Evolutionary conservation across 2,888 invertebrate genomes (phyloP).

Genomic region (Drosophila phalerata): DNA sequence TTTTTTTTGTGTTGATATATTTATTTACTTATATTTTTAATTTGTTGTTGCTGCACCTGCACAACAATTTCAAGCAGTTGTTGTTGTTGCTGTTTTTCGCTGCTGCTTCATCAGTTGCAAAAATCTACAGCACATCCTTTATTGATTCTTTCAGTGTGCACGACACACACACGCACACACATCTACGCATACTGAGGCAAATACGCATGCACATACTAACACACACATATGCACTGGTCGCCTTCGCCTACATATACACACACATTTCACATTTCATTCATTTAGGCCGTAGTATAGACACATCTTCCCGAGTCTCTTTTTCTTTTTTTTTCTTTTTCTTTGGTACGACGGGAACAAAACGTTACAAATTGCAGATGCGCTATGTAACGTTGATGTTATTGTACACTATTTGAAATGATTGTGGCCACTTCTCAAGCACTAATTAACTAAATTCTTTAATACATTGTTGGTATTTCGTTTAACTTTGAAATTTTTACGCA

Average conservation of each 20-base stretch:
- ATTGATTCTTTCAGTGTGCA: slow-evolving; percentile 81
- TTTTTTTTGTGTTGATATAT: slow-evolving; percentile 5
- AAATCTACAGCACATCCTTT: slow-evolving; percentile 80
- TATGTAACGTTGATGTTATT: slow-evolving; percentile 11
- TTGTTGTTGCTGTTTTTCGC: slow-evolving; percentile 31
- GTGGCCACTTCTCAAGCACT: slow-evolving; percentile 47
- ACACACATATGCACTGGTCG: slow-evolving; percentile 37
- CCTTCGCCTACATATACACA: slow-evolving; percentile 51
- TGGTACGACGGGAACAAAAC: slow-evolving; percentile 6
- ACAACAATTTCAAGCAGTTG: slow-evolving; percentile 24
- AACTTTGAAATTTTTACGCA: slow-evolving; percentile 65
- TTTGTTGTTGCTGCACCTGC: slow-evolving; percentile 27
- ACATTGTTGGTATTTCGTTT: slow-evolving; percentile 61
- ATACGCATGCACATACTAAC: slow-evolving; percentile 31
- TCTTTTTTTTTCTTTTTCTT: slow-evolving; percentile 52
- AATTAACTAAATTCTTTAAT: slow-evolving; percentile 54
- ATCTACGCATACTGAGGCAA: slow-evolving; percentile 17
- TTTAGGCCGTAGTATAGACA: slow-evolving; percentile 76
- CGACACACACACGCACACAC: slow-evolving; percentile 41
- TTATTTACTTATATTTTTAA: background rate
- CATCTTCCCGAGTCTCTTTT: slow-evolving; percentile 67
- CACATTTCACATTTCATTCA: slow-evolving; percentile 66
- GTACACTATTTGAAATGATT: slow-evolving; percentile 36
- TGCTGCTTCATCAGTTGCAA: slow-evolving; percentile 54
- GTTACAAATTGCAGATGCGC: slow-evolving; percentile 5